Evolutionary conservation across 2,888 invertebrate genomes (phyloP).

Genomic region (Drosophila mulleri): DNA sequence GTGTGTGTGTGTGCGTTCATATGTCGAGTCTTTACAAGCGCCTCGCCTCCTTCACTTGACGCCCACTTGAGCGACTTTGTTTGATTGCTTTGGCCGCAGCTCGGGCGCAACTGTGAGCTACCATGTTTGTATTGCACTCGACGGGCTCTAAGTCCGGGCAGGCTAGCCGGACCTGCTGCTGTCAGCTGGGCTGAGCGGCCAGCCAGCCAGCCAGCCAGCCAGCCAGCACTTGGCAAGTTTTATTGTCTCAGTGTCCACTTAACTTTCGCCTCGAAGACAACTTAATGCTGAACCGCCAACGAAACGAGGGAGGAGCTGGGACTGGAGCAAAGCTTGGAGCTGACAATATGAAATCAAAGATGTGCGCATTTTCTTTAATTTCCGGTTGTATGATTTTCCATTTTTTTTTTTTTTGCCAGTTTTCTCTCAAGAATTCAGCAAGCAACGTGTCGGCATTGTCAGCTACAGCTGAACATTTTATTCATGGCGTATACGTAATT

Average conservation of each 20-base stretch:
- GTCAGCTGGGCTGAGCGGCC: conserved; percentile 28
- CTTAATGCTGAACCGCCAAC: conserved; percentile 50
- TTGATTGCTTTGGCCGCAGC: conserved; percentile 72
- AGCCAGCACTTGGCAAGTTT: conserved; percentile 73
- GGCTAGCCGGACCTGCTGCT: conserved; percentile 30
- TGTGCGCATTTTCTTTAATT: conserved; percentile 73
- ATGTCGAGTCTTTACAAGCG: conserved; percentile 15
- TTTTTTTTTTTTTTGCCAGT: conserved; percentile 52
- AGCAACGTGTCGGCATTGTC: conserved; percentile 44
- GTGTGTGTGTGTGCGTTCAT: conserved; percentile 17
- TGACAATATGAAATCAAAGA: conserved; percentile 69
- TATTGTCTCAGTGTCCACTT: conserved; percentile 78
- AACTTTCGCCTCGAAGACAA: conserved; percentile 71
- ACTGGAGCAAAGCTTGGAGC: too few species aligned
- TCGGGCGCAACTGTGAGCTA: conserved; percentile 55
- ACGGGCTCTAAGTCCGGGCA: conserved; percentile 57
- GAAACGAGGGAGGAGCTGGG: not conserved
- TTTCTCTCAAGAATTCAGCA: conserved; percentile 21
- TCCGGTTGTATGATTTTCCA: conserved; percentile 71
- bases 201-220: conserved; percentile 35
- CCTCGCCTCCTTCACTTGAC: conserved; percentile 10
- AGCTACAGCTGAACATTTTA: conserved; percentile 52
- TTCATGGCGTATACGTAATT: conserved; percentile 72
- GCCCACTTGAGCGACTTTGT: conserved; percentile 66
- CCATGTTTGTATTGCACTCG: conserved; percentile 77